Evolutionary conservation across 2,797 vertebrate genomes (phyloP), one percentile per base, ranked within the genome.

Genomic region (Psittacula echo): DNA sequence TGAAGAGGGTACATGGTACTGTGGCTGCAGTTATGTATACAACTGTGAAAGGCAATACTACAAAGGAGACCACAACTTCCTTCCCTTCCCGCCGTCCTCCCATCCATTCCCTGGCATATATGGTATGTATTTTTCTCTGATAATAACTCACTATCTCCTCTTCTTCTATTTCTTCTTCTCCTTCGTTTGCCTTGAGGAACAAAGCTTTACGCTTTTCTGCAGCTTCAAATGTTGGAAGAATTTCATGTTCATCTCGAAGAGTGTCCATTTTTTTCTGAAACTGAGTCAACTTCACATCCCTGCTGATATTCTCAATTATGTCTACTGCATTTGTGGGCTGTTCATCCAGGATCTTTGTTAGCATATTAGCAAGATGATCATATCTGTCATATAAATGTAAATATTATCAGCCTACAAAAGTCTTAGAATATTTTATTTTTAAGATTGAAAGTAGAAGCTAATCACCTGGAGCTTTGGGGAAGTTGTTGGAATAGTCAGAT

Each of bases 261-360:
- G 97, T 98, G 95, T 98, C 98, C 95, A 98, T 96, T 86, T 97
- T 98, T 82, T 98, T 98, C 76, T 78, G 96, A 87, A 98, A 98
- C n/a, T 96, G 96, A 54, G 92, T 94, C 75, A 95, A 97, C 92
- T 99, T 99, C 85, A 99, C 96, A 56, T 99, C 98, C 18, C 67
- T 95, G 95, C 99, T 99, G 91, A 99, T 97, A 73, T 98, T 98
- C 95, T 99, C 99, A 68, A 99, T 92, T 90, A 99, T 97, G 62
- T 99, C 99, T 74, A 98, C 98, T n/a, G 93, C 97, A 87, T 99
- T 97, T 47, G 97, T 58, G 12, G 99, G 99, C 67, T 95, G 98
- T 90, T 99, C 98, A 66, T 99, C 98, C 98, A 99, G 98, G 91
- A 99, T 97, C 95, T 98, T 99, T 58, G 97, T 97, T 89, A 99